phyloP scores from a whole-genome alignment of 2,888 invertebrate species.

The Xiphydria camelus region DNA sequence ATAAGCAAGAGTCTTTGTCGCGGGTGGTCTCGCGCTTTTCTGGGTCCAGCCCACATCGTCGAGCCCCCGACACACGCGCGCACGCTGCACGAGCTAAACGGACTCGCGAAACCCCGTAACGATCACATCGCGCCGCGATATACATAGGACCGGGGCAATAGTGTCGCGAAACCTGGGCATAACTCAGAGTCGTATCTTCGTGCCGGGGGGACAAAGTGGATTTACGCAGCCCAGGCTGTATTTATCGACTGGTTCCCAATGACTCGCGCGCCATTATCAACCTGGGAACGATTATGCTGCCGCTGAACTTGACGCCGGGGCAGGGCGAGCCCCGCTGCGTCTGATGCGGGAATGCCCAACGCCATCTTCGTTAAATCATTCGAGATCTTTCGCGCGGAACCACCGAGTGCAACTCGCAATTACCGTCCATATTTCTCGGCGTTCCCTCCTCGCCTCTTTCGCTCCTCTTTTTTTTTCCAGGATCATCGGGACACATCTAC shows the following conservation, averaged over 20 bases:
- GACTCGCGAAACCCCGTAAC: too few relatives aligned
- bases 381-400: slow-evolving; percentile 24
- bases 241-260: slow-evolving; percentile 46
- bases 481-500: too few relatives aligned
- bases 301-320: slow-evolving; percentile 11
- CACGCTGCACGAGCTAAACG: too few relatives aligned
- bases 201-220: slow-evolving; percentile 35
- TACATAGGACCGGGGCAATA: too few relatives aligned
- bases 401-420: slow-evolving; percentile 28
- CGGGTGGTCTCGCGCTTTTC: not conserved
- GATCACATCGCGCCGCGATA: too few relatives aligned
- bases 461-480: too few relatives aligned
- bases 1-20: slow-evolving; percentile 21
- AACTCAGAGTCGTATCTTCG: too few relatives aligned
- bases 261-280: slow-evolving; percentile 30
- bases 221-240: slow-evolving; percentile 38
- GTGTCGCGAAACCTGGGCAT: too few relatives aligned
- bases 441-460: slow-evolving; percentile 4
- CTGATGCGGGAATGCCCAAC: slow-evolving; percentile 24
- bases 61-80: too few relatives aligned
- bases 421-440: slow-evolving; percentile 22
- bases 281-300: slow-evolving; percentile 26
- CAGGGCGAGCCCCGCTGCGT: slow-evolving; percentile 9
- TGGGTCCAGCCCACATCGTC: too few relatives aligned
- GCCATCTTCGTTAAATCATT: slow-evolving; percentile 36